phyloP scores from a whole-genome alignment of 2,888 invertebrate species.

The Argynnis bischoffii region DNA sequence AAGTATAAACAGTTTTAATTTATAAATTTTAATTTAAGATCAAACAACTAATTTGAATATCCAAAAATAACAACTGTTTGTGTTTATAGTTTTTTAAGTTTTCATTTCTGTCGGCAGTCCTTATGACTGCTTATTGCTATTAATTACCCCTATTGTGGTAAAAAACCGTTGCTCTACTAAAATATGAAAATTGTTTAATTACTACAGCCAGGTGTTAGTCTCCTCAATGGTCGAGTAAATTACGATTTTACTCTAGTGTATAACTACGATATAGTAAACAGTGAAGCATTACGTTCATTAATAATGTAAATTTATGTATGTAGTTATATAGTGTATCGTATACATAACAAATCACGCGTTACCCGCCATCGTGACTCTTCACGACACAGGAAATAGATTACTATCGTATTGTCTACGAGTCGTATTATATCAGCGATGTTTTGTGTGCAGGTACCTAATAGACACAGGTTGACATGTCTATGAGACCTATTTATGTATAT shows the following conservation, averaged over 20 bases:
- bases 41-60: no score
- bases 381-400: conserved; percentile 35
- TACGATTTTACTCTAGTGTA: neutral
- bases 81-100: no score
- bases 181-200: no score
- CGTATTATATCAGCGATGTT: conserved; percentile 26
- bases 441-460: conserved; percentile 8
- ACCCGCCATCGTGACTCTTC: conserved; percentile 31
- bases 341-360: conserved; percentile 37
- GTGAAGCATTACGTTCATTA: conserved; percentile 1
- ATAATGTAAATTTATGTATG: conserved; percentile 16
- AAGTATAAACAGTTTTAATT: no score
- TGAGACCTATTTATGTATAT: neutral
- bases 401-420: conserved; percentile 32
- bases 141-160: no score
- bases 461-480: conserved; percentile 17
- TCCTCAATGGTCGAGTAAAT: neutral
- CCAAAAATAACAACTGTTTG: no score
- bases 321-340: conserved; percentile 24
- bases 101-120: no score
- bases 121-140: no score
- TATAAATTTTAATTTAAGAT: no score
- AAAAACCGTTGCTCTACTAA: no score
- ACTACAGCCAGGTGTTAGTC: neutral
- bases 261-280: neutral